phyloP scores from a whole-genome alignment of 2,888 invertebrate genomes.

The Stenodema calcarata region DNA sequence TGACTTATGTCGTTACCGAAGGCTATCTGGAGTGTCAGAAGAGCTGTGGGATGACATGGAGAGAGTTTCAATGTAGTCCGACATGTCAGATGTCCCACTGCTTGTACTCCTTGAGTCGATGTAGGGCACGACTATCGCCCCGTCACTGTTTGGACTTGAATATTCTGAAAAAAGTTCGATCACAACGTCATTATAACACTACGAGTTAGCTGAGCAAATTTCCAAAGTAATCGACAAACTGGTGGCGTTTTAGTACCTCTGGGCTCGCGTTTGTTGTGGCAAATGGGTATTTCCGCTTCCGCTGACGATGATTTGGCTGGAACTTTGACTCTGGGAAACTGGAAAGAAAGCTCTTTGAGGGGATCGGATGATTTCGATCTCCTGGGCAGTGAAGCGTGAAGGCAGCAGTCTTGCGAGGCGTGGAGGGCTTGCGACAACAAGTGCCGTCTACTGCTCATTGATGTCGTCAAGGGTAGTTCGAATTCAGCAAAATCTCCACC shows the following conservation, averaged over 20 bases:
- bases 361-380: constrained; percentile 80
- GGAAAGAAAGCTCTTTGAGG: constrained; percentile 74
- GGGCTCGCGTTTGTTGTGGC: constrained; percentile 67
- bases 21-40: constrained; percentile 71
- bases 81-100: constrained; percentile 87
- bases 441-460: constrained; percentile 67
- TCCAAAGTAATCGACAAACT: no score
- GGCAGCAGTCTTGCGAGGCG: constrained; percentile 64
- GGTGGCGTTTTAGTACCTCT: constrained; percentile 48
- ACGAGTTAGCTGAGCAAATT: no score
- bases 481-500: constrained; percentile 72
- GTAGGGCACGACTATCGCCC: constrained; percentile 64
- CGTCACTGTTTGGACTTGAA: constrained; percentile 62
- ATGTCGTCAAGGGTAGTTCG: constrained; percentile 71
- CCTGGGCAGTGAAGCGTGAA: constrained; percentile 73
- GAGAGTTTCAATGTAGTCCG: constrained; percentile 84
- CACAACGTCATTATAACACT: no score
- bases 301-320: constrained; percentile 76
- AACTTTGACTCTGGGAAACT: constrained; percentile 67
- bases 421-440: constrained; percentile 63
- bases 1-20: constrained; percentile 61
- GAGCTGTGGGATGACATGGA: constrained; percentile 82
- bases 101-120: constrained; percentile 79
- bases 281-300: constrained; percentile 77
- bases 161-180: constrained; percentile 61